Evolutionary conservation across 1,140 invertebrate species (phyloP), one percentile per base, ranked within the genome.

Genomic region (Diplogasteroides magnus): DNA sequence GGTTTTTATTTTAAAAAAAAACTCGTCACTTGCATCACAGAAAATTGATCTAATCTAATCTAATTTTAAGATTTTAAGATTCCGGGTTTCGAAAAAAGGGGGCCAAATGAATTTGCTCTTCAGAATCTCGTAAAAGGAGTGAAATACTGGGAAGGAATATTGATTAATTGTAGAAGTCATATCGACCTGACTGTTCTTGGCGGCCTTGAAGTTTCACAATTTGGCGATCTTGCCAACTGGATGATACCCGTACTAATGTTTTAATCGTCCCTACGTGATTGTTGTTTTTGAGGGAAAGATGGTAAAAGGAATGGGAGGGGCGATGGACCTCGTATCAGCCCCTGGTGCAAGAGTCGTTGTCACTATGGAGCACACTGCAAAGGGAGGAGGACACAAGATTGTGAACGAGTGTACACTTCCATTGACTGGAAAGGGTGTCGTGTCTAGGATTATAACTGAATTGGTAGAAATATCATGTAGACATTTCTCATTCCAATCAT

Each of bases 261-360:
- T 0, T 19, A 57, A 14, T 1, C 14, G 3, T 57, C 19, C 2
- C 29, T 19, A 56, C 14, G 26, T 27, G 23, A 48, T 11, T 1
- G 31, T 2, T 2, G 1, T 14, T 28, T 85, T 86, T n/a, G 71
- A 93, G 89, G 93, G 93, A 61, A 94, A 93, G 85, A 86, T 98
- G 84, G 93, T 98, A 0, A 98, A 98, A 86, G 95, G 95, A 57
- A 98, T 98, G 94, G 96, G 97, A 57, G 96, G 96, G 27, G 96
- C 97, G 0, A 98, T 99, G 96, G 97, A 99, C 85, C 86, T 98
- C 37, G 94, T 98, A 23, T 90, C 92, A 14, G 85, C 85, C 57
- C 87, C 87, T 25, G 83, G 83, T 32, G 64, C 81, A 1, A 66
- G 72, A 27, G 95, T 99, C 0, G 88, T 99, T 15, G 89, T 98